Evolutionary conservation across 2,797 vertebrate species (phyloP).

Genomic region (Cryptoprocta ferox): DNA sequence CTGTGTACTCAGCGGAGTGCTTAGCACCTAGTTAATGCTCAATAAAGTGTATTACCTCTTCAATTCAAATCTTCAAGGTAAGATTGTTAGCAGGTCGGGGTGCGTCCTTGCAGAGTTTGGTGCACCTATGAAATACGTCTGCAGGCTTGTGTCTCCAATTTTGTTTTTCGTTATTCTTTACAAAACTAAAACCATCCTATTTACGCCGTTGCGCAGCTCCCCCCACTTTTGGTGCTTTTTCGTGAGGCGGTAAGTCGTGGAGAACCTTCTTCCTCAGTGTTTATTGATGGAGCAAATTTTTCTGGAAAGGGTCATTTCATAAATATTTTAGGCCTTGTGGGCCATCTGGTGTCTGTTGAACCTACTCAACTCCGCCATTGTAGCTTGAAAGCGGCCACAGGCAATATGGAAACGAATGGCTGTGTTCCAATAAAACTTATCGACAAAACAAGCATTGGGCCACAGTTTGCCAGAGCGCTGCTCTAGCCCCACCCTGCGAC

Average conservation of each 20-base stretch:
- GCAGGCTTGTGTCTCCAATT: rapidly evolving
- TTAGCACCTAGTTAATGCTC: too few species aligned
- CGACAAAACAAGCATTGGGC: not conserved
- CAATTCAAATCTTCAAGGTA: not conserved
- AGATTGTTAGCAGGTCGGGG: not conserved
- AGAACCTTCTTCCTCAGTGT: not conserved
- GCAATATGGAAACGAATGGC: not conserved
- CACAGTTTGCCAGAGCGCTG: not conserved
- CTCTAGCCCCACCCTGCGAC: rapidly evolving
- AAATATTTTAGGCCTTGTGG: not conserved
- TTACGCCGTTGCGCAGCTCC: rapidly evolving
- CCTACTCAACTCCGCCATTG: not conserved
- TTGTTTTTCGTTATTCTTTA: not conserved
- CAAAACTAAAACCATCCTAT: not conserved
- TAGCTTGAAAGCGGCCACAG: not conserved
- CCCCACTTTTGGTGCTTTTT: not conserved
- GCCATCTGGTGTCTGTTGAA: not conserved
- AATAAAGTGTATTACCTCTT: not conserved
- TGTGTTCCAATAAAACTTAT: constrained; percentile 6
- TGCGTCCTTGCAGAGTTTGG: rapidly evolving
- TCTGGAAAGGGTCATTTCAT: not conserved
- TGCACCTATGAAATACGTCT: not conserved
- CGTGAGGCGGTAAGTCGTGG: rapidly evolving
- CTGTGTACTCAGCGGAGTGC: rapidly evolving
- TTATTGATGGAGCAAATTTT: not conserved